Evolutionary conservation across 2,113 vertebrate genomes (phyloP).

Genomic region (Felis catus): DNA sequence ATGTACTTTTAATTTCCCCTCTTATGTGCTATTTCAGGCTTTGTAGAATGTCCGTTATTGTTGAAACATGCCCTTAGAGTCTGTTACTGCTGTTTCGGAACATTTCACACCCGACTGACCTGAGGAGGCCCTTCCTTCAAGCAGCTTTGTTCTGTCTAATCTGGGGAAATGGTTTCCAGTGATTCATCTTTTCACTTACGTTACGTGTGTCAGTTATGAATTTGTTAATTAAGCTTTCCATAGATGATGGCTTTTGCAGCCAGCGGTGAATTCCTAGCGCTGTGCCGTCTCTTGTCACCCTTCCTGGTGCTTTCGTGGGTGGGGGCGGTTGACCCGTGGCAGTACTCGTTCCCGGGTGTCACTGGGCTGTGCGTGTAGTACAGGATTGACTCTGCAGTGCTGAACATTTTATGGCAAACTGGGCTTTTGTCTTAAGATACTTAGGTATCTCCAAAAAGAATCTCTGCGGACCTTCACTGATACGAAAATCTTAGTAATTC

Average conservation of each 20-base stretch:
- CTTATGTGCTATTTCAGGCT: not conserved
- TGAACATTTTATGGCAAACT: not conserved
- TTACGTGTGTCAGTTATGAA: not conserved
- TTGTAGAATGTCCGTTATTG: not conserved
- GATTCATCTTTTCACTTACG: not conserved
- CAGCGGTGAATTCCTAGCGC: not conserved
- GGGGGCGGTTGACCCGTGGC: not conserved
- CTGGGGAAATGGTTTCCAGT: not conserved
- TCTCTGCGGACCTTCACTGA: not conserved
- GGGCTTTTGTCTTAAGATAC: not conserved
- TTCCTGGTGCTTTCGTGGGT: not conserved
- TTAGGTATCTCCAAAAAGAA: not conserved
- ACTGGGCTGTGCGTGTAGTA: not conserved
- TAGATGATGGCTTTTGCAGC: not conserved
- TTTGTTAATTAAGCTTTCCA: not conserved
- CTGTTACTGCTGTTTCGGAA: constrained; percentile 1
- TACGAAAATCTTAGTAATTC: not conserved
- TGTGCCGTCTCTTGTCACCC: not conserved
- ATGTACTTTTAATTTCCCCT: not conserved
- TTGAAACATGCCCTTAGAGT: not conserved
- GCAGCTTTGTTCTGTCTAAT: not conserved
- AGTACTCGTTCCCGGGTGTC: not conserved
- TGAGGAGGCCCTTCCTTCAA: not conserved
- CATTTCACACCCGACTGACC: not conserved
- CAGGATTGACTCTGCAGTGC: not conserved